Evolutionary conservation across 2,113 vertebrate species (phyloP).

Genomic region (Pollimyrus isidori): DNA sequence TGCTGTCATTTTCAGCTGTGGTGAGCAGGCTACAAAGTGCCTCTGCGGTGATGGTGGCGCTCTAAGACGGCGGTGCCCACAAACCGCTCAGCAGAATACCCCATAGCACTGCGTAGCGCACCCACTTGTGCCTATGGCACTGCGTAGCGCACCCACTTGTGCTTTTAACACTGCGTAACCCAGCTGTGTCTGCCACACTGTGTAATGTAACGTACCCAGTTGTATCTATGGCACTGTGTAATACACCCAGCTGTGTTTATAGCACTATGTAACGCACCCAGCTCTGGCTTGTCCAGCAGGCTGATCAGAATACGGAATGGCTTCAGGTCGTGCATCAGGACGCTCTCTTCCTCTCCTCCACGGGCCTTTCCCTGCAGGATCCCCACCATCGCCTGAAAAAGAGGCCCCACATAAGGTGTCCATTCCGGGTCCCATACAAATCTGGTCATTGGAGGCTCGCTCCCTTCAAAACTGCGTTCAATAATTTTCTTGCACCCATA

Average conservation of each 20-base stretch:
- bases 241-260: constrained; percentile 62
- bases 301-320: constrained; percentile 98
- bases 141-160: constrained; percentile 69
- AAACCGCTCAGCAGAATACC: too few species aligned
- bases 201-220: not conserved
- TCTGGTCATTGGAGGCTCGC: not conserved
- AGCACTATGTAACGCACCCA: constrained; percentile 63
- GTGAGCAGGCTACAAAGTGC: not conserved
- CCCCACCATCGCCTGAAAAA: constrained; percentile 85
- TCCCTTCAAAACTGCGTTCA: not conserved
- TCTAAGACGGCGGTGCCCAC: too few species aligned
- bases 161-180: too few species aligned
- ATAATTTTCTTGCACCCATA: too few species aligned
- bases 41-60: too few species aligned
- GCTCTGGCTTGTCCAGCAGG: constrained; percentile 93
- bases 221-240: not conserved
- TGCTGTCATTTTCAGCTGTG: not conserved
- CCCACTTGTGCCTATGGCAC: too few species aligned
- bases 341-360: constrained; percentile 81
- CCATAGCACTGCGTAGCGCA: not conserved
- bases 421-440: not conserved
- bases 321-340: constrained; percentile 90
- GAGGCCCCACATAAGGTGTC: constrained; percentile 5
- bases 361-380: constrained; percentile 88
- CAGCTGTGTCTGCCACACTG: too few species aligned